phyloP scores from a whole-genome alignment of 64 coral and sea anemone species.

The Cladopsammia gracilis region DNA sequence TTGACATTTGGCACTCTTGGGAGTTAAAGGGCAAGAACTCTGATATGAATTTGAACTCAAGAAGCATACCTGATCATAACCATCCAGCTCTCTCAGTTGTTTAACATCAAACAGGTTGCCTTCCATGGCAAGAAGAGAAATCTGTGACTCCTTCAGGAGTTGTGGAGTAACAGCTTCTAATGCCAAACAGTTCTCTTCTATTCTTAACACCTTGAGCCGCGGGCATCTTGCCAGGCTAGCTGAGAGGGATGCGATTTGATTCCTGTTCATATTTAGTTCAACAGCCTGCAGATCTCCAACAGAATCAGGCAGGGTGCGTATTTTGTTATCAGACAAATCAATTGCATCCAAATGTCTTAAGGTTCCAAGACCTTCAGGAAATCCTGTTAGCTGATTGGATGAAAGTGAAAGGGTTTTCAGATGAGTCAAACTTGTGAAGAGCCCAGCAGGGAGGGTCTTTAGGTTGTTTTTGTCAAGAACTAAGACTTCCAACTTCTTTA shows the following conservation, averaged over 20 bases:
- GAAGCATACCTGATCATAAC: conserved; percentile 85
- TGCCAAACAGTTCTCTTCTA: conserved; percentile 92
- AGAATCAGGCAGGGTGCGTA: conserved; percentile 67
- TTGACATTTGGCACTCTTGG: no score
- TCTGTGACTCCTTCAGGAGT: conserved; percentile 85
- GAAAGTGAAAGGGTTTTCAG: conserved; percentile 82
- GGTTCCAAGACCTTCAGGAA: conserved; percentile 79
- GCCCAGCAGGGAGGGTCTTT: conserved; percentile 74
- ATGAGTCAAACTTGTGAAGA: conserved; percentile 75
- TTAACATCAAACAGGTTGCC: conserved; percentile 91
- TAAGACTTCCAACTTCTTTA: conserved; percentile 85
- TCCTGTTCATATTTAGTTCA: conserved; percentile 90
- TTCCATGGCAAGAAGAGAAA: conserved; percentile 87
- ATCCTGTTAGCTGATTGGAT: conserved; percentile 86
- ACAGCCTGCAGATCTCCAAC: conserved; percentile 82
- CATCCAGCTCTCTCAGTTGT: conserved; percentile 81
- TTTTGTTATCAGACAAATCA: conserved; percentile 91
- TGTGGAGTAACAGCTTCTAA: conserved; percentile 64
- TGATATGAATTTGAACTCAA: no score
- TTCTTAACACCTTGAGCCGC: conserved; percentile 85
- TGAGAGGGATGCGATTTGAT: conserved; percentile 81
- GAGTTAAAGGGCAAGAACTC: no score
- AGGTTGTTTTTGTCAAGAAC: conserved; percentile 71
- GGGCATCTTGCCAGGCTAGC: conserved; percentile 61
- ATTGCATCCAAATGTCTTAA: conserved; percentile 82